phyloP scores from a whole-genome alignment of 2,113 vertebrate genomes.

The Butorides virescens region DNA sequence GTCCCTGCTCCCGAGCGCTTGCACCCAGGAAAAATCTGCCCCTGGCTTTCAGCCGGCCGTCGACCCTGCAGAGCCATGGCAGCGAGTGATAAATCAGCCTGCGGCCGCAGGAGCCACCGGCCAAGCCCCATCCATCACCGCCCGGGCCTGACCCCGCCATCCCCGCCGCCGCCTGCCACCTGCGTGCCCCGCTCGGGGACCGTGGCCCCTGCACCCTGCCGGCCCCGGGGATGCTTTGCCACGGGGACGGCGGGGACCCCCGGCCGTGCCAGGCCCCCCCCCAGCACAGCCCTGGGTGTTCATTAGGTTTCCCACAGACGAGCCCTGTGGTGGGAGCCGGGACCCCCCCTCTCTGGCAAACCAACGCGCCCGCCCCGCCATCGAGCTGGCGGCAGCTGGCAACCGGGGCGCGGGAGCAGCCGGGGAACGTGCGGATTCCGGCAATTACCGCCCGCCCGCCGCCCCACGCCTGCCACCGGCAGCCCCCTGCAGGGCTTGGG shows the following conservation, averaged over 20 bases:
- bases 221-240: neutral
- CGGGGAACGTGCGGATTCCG: neutral
- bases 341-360: accelerated
- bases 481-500: neutral
- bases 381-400: neutral
- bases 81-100: neutral
- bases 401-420: neutral
- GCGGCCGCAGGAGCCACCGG: neutral
- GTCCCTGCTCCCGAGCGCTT: accelerated
- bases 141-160: accelerated
- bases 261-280: neutral
- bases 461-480: neutral
- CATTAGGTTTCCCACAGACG: neutral
- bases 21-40: neutral
- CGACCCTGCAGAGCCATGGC: neutral
- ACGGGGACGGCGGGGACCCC: accelerated
- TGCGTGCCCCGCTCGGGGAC: neutral
- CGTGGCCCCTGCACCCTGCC: neutral
- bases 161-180: neutral
- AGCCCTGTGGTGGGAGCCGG: accelerated
- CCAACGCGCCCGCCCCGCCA: accelerated
- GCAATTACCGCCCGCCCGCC: accelerated
- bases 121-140: neutral
- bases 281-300: neutral
- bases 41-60: neutral